Base-by-base conservation (phyloP, 2,113 vertebrate species). In the Edolisoma coerulescens region DNA sequence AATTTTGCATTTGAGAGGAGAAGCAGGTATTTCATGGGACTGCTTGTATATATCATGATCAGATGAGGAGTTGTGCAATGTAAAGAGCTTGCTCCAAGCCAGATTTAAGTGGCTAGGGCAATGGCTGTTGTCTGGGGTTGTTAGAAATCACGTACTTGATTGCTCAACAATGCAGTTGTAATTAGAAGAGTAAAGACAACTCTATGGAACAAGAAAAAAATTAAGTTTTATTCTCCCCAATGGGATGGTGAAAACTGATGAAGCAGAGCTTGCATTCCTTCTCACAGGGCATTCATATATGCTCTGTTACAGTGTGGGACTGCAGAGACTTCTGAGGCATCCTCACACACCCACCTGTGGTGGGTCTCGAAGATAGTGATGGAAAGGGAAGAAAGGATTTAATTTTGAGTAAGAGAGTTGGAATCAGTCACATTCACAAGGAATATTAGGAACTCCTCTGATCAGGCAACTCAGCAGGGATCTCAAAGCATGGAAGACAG, bases 141-240 rank as follows among this genome's bases (percentile, higher is more conserved):
- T 45, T 80, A 77, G 53, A 71, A 92, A 90, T 91, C 95, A 83
- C 17, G 6, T 79, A 79, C 82, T 92, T 76, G 85, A 94, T 96
- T 96, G 90, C 85, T 90, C 90, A 96, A 96, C 94, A 94, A 77
- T 91, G 67, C 41, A 94, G 49, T 41, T 76, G 44, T 87, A 96
- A 96, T 95, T 91, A 91, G 61, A 87, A 91, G 79, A 92, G 85
- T 86, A 97, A 95, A 93, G 92, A 88, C 74, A 96, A 90, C 49
- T 95, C 86, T 92, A 92, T 91, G 74, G 87, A 95, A 95, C 30
- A 86, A 89, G 60, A 96, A 87, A 91, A 41, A 90, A 83, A 30
- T 57, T 88, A 65, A 42, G 53, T 85, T 96, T 96, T 85, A 83
- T 97, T 92, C 57, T 88, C 54, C 85, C 49, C 70, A 77, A 0